Evolutionary conservation across 2,797 vertebrate species (phyloP), one percentile per base, ranked within the genome.

Genomic region (Macropodus opercularis): DNA sequence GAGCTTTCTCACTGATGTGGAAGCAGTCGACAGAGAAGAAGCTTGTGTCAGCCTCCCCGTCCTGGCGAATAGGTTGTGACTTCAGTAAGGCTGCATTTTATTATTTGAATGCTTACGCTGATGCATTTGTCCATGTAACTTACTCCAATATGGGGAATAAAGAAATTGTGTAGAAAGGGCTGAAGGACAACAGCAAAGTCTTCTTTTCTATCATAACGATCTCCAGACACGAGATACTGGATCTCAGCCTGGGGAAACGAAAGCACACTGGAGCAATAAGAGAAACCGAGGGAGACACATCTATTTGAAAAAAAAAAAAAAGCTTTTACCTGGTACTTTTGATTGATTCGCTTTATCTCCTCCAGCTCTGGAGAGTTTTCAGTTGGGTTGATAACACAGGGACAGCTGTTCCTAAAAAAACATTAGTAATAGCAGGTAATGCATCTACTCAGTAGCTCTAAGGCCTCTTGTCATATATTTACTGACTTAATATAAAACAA

Each of bases 21-120:
- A 95, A 91, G 69, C 96, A 96, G 81, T 97, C 95, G 42, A 91
- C 60, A 1, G 96, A 93, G 85, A 97, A 97, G 88, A 93, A 95
- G 68, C 85, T 93, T 21, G 90, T 8, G 77, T 96, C 94, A 12
- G 83, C 63, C 26, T 78, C 72, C 9, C 91, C 90, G 0, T 43
- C 78, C 96, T 98, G 87, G 2, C 17, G 22, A 59, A 46, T 19
- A 43, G 6, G 68, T 24, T 6, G n/a, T 2, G 56, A 43, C 41
- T 31, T 51, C 14, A 71, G 18, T 10, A 18, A 17, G 14, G 12
- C 1, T 18, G n/a, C 4, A 6, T 69, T 29, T 63, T 2, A 26
- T 44, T 36, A 32, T 34, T 46, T 22, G 41, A 9, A 1, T 46
- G 14, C 23, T 42, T 56, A 13, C 57, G 41, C 56, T 15, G 17